Base-by-base conservation (phyloP, 2,888 invertebrate species). In the Pandemis cinnamomeana region DNA sequence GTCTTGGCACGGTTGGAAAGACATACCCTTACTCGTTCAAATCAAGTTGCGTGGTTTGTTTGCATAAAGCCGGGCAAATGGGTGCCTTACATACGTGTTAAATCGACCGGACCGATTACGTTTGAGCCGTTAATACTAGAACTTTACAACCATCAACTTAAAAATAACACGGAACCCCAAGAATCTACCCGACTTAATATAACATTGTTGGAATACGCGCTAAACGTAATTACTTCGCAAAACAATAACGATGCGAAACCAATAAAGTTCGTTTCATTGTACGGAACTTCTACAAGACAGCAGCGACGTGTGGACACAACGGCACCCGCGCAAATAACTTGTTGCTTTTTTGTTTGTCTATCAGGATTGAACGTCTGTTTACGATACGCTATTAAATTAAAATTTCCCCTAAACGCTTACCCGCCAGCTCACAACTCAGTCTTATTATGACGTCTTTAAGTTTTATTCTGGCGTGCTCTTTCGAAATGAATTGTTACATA, bases 381-480 rank as follows among this genome's bases (percentile, higher is more conserved):
- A 81, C 80, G 81, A 81, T 81, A 80, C 78, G 76, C 79, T 80
- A 80, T 83, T 81, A 82, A 83, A 81, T 82, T 81, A 80, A 80
- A 81, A 78, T 80, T 78, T 73, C 58, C 75, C 75, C 70, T 78
- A 77, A 78, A 78, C 76, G 75, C 77, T 78, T 76, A 77, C 71
- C 74, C 68, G 70, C 72, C 67, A 55, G 53, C 67, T 76, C 76
- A 67, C 51, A 60, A 80, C 64, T 78, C 72, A 48, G 63, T 77
- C 76, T 76, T 78, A 80, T 76, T 67, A 67, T 36, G 27, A 72
- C 15, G 51, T 67, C 7, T 2, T 51, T 76, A 80, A 76, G 71
- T 76, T 36, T 64, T 71, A 70, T 67, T 78, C 79, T 79, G 64
- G 74, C 60, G n/a, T 76, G 75, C n/a, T 44, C 42, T 13, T 8